Percentiles rank a stretch among this genome's conserved stretches.
Evolutionary conservation across 2,797 vertebrate species (phyloP).

Genomic region (Fratercula arctica): DNA sequence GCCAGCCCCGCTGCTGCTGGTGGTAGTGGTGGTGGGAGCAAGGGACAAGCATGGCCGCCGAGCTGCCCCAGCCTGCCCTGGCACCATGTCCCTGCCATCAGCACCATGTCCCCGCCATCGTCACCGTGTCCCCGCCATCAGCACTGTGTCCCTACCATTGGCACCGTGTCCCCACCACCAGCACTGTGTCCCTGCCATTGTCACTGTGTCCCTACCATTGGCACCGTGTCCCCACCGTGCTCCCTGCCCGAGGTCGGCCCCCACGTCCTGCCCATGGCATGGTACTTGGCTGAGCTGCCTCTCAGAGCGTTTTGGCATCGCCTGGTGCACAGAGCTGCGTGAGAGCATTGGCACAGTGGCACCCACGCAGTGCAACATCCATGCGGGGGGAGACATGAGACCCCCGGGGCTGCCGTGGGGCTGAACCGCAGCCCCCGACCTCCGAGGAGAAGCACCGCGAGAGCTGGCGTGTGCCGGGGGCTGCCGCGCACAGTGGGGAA

Average conservation of each 20-base stretch:
- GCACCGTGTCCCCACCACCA: background rate
- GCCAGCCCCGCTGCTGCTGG: rapidly evolving
- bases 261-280: background rate
- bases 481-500: background rate
- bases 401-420: background rate
- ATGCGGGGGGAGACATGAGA: rapidly evolving
- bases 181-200: too few species aligned
- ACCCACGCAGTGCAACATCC: background rate
- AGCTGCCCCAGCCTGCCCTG: background rate
- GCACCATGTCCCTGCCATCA: background rate
- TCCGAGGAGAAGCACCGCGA: rapidly evolving
- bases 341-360: rapidly evolving
- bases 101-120: background rate
- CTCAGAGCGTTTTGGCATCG: background rate
- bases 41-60: rapidly evolving
- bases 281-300: background rate
- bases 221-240: too few species aligned
- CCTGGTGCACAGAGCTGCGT: background rate
- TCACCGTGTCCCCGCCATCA: background rate
- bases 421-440: background rate
- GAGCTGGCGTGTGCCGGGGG: background rate
- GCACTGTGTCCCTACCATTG: background rate
- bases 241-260: background rate
- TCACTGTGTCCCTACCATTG: too few species aligned
- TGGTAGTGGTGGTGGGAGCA: background rate